Conservation (phyloP, 2,113 vertebrate genomes). For the Eretmochelys imbricata region DNA sequence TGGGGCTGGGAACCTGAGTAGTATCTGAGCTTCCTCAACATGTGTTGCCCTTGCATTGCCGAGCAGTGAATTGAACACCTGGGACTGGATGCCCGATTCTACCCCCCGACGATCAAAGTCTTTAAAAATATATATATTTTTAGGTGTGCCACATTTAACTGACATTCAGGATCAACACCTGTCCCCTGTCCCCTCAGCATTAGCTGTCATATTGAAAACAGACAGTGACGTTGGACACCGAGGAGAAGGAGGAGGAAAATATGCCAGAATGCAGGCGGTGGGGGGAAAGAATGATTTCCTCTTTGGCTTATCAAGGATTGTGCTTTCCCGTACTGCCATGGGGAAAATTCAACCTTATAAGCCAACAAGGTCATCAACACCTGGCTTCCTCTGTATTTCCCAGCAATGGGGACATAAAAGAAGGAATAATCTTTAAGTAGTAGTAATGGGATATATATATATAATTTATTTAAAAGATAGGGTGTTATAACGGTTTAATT, state of each 20-base stretch:
- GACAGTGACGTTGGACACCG: neutral
- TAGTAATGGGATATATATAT: neutral
- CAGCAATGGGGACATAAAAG: slow-evolving; percentile 19
- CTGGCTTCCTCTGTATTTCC: slow-evolving; percentile 33
- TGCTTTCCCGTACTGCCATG: neutral
- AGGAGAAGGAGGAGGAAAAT: neutral
- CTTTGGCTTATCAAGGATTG: neutral
- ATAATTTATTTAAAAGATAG: neutral
- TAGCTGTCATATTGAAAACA: neutral
- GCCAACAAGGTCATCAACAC: neutral
- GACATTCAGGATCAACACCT: neutral
- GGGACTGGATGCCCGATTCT: too few relatives aligned
- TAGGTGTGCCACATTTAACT: rapidly evolving
- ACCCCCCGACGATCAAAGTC: neutral
- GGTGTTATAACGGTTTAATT: slow-evolving; percentile 40
- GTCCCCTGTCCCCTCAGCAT: neutral
- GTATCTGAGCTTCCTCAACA: neutral
- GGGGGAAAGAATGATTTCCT: neutral
- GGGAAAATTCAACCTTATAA: neutral
- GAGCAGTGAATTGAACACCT: too few relatives aligned
- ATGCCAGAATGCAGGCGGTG: neutral
- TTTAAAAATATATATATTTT: neutral
- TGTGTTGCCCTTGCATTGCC: neutral
- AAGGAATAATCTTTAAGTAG: slow-evolving; percentile 56
- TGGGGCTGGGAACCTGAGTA: neutral